A percentile compares a stretch with the other conserved stretches of the same genome.
Conservation (phyloP, 2,888 invertebrate genomes). For the Pomacea canaliculata region DNA sequence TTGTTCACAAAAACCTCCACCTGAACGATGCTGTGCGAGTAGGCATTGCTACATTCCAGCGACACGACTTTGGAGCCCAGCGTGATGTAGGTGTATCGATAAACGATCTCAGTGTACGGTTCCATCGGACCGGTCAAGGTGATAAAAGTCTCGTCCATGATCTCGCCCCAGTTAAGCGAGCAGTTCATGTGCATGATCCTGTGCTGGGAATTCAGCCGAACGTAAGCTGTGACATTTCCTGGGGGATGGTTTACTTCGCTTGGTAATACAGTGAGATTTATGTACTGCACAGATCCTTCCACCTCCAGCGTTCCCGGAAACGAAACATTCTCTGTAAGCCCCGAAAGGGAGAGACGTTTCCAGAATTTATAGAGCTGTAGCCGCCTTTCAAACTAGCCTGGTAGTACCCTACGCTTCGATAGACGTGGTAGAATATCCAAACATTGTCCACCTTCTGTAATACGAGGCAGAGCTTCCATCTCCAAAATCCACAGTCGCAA, state of each 20-base stretch:
- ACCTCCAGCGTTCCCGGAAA: background rate
- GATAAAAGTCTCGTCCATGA: background rate
- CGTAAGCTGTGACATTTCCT: background rate
- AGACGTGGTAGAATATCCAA: background rate
- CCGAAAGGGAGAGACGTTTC: too few relatives aligned
- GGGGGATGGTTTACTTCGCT: background rate
- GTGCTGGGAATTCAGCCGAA: background rate
- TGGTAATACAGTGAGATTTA: background rate
- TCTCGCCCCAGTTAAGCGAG: slow-evolving; percentile 1
- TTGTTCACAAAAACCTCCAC: background rate
- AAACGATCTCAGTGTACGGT: background rate
- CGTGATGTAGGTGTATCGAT: background rate
- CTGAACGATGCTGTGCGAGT: background rate
- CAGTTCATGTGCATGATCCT: background rate
- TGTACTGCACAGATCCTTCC: background rate
- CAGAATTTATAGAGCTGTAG: too few relatives aligned
- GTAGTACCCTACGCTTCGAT: background rate
- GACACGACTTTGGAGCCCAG: slow-evolving; percentile 3
- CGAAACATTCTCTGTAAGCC: background rate
- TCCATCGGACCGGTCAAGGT: background rate
- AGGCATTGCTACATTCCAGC: background rate
- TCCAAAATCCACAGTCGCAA: slow-evolving; percentile 1
- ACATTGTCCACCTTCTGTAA: background rate
- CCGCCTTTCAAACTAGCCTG: background rate
- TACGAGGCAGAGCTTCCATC: background rate